Conservation (phyloP, 2,797 vertebrate species). For the Nannoperca obscura region DNA sequence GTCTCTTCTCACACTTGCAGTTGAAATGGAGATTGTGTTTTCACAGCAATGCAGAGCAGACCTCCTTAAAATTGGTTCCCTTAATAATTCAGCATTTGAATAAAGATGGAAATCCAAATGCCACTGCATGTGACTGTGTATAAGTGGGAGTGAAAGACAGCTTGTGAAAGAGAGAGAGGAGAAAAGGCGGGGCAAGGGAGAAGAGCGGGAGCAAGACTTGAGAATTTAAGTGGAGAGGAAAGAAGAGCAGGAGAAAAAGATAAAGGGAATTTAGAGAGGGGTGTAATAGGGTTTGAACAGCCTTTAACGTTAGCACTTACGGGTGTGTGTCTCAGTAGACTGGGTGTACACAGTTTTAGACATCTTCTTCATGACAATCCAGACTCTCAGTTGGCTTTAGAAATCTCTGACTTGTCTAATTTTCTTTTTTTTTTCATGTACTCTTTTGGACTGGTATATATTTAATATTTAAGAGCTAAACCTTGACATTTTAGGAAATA, state of each 20-base stretch:
- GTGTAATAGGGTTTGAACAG: constrained; percentile 47
- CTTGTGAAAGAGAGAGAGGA: neutral
- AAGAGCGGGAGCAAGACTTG: neutral
- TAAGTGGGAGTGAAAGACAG: constrained; percentile 36
- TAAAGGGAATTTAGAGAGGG: constrained; percentile 33
- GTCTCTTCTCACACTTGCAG: constrained; percentile 45
- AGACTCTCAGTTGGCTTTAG: neutral
- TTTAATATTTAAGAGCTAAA: neutral
- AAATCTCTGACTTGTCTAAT: neutral
- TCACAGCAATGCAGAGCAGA: constrained; percentile 55
- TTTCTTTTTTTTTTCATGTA: neutral
- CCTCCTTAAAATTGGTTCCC: constrained; percentile 61
- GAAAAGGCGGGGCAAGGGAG: neutral
- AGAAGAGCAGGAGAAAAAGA: constrained; percentile 21
- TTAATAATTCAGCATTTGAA: constrained; percentile 75
- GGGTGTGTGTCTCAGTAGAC: neutral
- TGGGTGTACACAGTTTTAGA: neutral
- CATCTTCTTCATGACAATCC: constrained; percentile 2
- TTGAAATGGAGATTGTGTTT: constrained; percentile 68
- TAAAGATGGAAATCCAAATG: constrained; percentile 55
- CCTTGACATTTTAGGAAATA: neutral
- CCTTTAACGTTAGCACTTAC: constrained; percentile 30
- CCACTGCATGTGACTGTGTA: constrained; percentile 39
- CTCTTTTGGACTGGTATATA: neutral
- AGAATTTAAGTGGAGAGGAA: constrained; percentile 14